Evolutionary conservation across 35 echinoderm and acorn worm genomes (phyloP), one percentile per base, ranked within the genome.

Genomic region (Heliocidaris tuberculata): DNA sequence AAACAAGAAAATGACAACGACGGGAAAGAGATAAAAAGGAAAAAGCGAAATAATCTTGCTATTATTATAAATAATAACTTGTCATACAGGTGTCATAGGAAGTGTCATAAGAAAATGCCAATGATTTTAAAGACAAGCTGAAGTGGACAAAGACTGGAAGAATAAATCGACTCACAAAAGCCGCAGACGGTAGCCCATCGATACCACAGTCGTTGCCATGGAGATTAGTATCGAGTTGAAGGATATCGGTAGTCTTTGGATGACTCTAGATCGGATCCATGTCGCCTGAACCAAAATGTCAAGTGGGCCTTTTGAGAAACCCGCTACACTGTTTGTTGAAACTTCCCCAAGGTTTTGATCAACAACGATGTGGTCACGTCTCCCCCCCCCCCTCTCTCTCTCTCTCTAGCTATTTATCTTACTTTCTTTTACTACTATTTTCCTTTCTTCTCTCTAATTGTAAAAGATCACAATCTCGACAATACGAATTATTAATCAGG

Each of bases 311-410:
- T 78, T 78, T 78, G 65, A 78, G 65, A 78, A 78, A n/a, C 65
- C 8, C 65, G 65, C 65, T 78, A 78, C 65, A 78, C 65, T 78
- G 65, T 78, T 78, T 78, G 65, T 78, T 78, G 65, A 78, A 78
- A 27, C 65, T 27, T 78, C 65, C 21, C 19, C 65, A n/a, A 21
- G 65, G 17, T 17, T 78, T 78, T 78, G 3, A 78, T 78, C 65
- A 78, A 78, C 65, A 78, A 78, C 65, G n/a, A 7, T 78, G 65
- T 27, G 65, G 21, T 78, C 27, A 19, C 21, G 19, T 78, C 65
- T 78, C n/a, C n/a, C n/a, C n/a, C n/a, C n/a, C n/a, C n/a, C n/a
- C n/a, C 27, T 24, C 65, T 6, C 65, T 78, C 65, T 78, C 27
- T 17, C 65, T 15, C 35, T 42, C 35, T 12, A 60, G 59, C 17